Percentiles rank a stretch among this genome's conserved stretches.
Evolutionary conservation across 2,888 invertebrate genomes (phyloP).

Genomic region (Himalopsyche tibetana): DNA sequence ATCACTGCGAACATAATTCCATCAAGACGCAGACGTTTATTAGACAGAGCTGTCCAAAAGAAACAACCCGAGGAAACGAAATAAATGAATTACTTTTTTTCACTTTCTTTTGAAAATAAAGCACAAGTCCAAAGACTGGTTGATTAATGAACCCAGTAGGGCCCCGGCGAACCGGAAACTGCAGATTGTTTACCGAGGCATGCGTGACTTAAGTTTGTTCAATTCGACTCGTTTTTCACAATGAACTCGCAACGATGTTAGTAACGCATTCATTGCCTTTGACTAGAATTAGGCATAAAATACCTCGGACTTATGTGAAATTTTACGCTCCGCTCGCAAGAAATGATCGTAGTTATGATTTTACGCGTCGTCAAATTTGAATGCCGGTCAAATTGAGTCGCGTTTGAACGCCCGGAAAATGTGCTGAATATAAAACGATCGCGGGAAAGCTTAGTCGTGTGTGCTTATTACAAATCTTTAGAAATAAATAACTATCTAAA

Average conservation of each 20-base stretch:
- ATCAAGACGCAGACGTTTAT: constrained; percentile 51
- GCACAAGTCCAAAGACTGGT: constrained; percentile 44
- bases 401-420: constrained; percentile 27
- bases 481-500: not conserved
- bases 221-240: constrained; percentile 22
- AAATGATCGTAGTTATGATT: constrained; percentile 40
- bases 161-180: constrained; percentile 25
- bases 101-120: constrained; percentile 45
- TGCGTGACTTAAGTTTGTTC: constrained; percentile 42
- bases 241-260: not conserved
- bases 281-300: constrained; percentile 14
- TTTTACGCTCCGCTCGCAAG: constrained; percentile 13
- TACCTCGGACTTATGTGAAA: constrained; percentile 1
- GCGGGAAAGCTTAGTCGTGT: not conserved
- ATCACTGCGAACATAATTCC: constrained; percentile 54
- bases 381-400: constrained; percentile 38
- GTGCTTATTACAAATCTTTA: constrained; percentile 39
- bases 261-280: constrained; percentile 32
- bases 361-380: constrained; percentile 40
- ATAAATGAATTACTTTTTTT: constrained; percentile 52
- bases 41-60: constrained; percentile 50
- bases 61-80: constrained; percentile 48
- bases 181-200: constrained; percentile 43
- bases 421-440: constrained; percentile 38
- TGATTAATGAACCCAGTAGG: constrained; percentile 53